These are phyloP conservation scores for Apomyelois bistriatella DNA, from an alignment of 2,888 invertebrate species.

Conservation along the genomic window DNA sequence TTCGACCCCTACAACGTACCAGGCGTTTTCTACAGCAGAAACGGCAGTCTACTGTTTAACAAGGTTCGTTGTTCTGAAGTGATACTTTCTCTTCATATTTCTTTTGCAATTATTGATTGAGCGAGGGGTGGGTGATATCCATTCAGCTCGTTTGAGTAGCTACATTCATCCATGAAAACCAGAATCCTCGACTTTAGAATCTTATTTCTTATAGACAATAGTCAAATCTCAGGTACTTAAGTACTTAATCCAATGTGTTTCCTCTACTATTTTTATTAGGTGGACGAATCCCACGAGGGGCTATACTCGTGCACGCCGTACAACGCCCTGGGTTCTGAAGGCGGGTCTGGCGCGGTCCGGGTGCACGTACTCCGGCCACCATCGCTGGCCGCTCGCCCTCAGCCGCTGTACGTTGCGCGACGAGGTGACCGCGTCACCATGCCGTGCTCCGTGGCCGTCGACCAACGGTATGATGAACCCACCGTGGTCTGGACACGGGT, in stretches of 20 bases:
- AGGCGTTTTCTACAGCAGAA: conserved; percentile 90
- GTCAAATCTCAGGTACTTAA: too few species aligned
- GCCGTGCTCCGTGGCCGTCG: conserved; percentile 89
- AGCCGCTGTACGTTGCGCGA: conserved; percentile 90
- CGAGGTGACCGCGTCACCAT: conserved; percentile 89
- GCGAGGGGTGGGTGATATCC: too few species aligned
- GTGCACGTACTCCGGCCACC: conserved; percentile 93
- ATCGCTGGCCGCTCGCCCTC: conserved; percentile 88
- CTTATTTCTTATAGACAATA: too few species aligned
- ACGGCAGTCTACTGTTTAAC: conserved; percentile 90
- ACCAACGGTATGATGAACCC: conserved; percentile 43
- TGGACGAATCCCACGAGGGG: conserved; percentile 92
- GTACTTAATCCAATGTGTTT: too few species aligned
- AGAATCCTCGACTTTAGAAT: too few species aligned
- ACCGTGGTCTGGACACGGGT: conserved; percentile 44
- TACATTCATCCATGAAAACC: too few species aligned
- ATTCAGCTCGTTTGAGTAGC: too few species aligned
- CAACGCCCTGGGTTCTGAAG: conserved; percentile 92
- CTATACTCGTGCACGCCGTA: conserved; percentile 95
- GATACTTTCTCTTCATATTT: too few species aligned
- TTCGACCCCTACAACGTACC: conserved; percentile 94
- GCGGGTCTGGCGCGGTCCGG: conserved; percentile 90
- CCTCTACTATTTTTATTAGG: conserved; percentile 58
- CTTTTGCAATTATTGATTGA: too few species aligned
- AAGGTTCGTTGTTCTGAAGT: conserved; percentile 56